These are phyloP conservation scores for Sardina pilchardus DNA, from an alignment of 2,113 vertebrate species.

Conservation along the genomic window DNA sequence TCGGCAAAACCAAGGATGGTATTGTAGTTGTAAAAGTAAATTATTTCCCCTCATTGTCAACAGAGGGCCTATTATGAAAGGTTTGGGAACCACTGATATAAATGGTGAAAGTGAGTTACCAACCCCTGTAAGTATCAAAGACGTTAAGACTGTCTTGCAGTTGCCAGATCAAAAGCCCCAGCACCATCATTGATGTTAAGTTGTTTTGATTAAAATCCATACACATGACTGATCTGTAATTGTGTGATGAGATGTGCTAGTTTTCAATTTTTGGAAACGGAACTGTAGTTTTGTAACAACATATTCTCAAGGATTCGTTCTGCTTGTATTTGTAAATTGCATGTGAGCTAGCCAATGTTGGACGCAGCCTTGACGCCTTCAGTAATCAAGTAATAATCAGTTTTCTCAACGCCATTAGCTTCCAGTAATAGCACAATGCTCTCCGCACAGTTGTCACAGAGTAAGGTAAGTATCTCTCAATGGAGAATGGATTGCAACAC, in stretches of 20 bases:
- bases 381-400: conserved; percentile 48
- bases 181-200: neutral
- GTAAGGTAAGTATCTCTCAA: conserved; percentile 22
- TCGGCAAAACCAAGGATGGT: too few species aligned
- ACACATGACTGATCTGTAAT: neutral
- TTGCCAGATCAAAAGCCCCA: neutral
- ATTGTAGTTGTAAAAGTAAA: too few species aligned
- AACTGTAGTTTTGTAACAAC: neutral
- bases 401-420: conserved; percentile 38
- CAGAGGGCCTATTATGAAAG: too few species aligned
- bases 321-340: neutral
- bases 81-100: too few species aligned
- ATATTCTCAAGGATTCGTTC: neutral
- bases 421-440: conserved; percentile 43
- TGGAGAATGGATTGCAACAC: conserved; percentile 27
- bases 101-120: too few species aligned
- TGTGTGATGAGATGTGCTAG: neutral
- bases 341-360: conserved; percentile 36
- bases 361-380: conserved; percentile 49
- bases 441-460: conserved; percentile 29
- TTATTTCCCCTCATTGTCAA: too few species aligned
- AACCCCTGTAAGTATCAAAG: neutral
- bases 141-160: neutral
- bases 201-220: neutral
- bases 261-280: neutral